phyloP scores from a whole-genome alignment of 2,888 invertebrate species.

The Thalpophila matura region DNA sequence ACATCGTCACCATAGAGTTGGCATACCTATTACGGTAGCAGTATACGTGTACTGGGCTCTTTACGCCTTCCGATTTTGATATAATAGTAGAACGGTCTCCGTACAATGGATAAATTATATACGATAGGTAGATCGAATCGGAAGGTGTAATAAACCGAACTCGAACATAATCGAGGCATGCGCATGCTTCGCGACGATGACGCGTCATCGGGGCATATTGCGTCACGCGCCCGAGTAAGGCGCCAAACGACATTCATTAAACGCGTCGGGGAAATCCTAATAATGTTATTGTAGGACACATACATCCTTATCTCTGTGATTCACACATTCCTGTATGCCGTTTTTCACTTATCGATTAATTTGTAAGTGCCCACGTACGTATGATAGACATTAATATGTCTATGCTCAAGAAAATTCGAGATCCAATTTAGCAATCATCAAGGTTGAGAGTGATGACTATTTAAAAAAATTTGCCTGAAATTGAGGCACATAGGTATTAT shows the following conservation, averaged over 20 bases:
- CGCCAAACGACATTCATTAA: constrained; percentile 44
- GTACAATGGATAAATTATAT: neutral
- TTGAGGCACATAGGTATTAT: constrained; percentile 2
- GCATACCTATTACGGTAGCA: too few species aligned
- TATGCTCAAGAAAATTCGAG: constrained; percentile 1
- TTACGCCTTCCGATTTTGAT: neutral
- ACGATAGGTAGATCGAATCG: neutral
- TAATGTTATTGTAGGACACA: constrained; percentile 54
- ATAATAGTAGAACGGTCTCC: neutral
- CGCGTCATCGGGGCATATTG: constrained; percentile 67
- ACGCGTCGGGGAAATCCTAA: constrained; percentile 67
- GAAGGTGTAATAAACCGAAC: neutral
- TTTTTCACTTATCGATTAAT: constrained; percentile 17
- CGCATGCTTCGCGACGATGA: constrained; percentile 55
- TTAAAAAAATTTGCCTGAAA: constrained; percentile 18
- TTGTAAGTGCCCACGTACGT: neutral
- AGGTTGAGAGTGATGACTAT: constrained; percentile 32
- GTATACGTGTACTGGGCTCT: too few species aligned
- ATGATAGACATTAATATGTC: neutral
- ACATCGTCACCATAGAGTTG: neutral
- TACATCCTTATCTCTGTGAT: constrained; percentile 62
- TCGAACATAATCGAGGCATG: constrained; percentile 18
- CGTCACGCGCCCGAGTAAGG: constrained; percentile 62
- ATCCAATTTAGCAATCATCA: constrained; percentile 36
- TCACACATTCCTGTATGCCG: constrained; percentile 49